Evolutionary conservation across 30 jellyfish, hydroid and myxozoan genomes (phyloP).

Genomic region (Pseudorhiza aurosa): DNA sequence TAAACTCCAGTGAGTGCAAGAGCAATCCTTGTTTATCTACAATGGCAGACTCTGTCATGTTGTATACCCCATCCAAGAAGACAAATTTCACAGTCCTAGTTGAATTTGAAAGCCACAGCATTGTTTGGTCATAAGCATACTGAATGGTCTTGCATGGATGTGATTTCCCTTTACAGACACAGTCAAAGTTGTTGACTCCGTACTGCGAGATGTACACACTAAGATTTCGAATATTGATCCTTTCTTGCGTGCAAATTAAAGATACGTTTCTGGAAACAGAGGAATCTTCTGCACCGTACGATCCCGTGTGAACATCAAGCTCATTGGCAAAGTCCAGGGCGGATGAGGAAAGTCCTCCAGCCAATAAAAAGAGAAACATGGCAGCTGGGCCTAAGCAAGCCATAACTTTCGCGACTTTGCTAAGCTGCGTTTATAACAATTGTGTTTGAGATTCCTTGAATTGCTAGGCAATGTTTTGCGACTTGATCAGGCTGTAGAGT

Average conservation of each 20-base stretch:
- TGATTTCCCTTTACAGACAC: conserved; percentile 12
- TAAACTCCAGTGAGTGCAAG: neutral
- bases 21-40: conserved; percentile 8
- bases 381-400: no score
- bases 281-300: no score
- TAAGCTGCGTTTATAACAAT: no score
- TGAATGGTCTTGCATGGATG: conserved; percentile 67
- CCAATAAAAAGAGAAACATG: no score
- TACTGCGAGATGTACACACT: neutral
- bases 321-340: no score
- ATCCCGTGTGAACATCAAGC: no score
- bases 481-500: no score
- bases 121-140: conserved; percentile 39
- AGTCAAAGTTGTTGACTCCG: conserved; percentile 42
- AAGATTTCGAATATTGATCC: neutral
- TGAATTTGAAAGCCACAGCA: conserved; percentile 5
- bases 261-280: neutral
- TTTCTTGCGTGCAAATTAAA: neutral
- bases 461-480: no score
- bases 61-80: conserved; percentile 28
- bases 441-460: no score
- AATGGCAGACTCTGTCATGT: conserved; percentile 26
- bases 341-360: no score
- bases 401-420: no score
- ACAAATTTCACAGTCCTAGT: conserved; percentile 1